phyloP scores from a whole-genome alignment of 2,113 vertebrate species.

The Scomber scombrus region DNA sequence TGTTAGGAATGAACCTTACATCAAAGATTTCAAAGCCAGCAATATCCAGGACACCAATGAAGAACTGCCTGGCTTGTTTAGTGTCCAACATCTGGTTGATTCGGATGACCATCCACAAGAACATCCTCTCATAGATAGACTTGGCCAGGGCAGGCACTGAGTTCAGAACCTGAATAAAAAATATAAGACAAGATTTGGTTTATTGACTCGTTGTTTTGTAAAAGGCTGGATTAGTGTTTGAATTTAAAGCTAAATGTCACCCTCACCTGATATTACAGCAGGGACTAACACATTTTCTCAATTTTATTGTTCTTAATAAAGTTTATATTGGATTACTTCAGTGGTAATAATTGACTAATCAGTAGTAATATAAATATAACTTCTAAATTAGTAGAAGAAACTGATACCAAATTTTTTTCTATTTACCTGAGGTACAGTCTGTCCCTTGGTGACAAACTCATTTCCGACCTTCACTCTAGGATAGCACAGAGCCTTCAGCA shows the following conservation, averaged over 20 bases:
- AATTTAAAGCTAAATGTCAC: no score
- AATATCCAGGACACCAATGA: slow-evolving; percentile 89
- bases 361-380: no score
- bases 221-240: no score
- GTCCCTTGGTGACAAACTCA: slow-evolving; percentile 77
- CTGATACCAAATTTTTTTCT: not conserved
- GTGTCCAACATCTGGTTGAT: slow-evolving; percentile 85
- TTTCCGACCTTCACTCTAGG: slow-evolving; percentile 78
- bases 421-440: slow-evolving; percentile 74
- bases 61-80: slow-evolving; percentile 86
- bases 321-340: no score
- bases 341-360: no score
- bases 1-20: slow-evolving; percentile 65
- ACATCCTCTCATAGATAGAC: slow-evolving; percentile 61
- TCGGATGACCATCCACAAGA: slow-evolving; percentile 83
- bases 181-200: not conserved
- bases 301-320: no score
- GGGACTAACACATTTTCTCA: no score
- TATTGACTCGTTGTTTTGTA: not conserved
- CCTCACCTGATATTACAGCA: no score
- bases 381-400: no score
- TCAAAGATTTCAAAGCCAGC: slow-evolving; percentile 86
- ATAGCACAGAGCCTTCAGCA: slow-evolving; percentile 78
- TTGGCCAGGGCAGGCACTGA: slow-evolving; percentile 72
- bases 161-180: slow-evolving; percentile 66